These are phyloP conservation scores for Clarias batrachus DNA, from an alignment of 2,113 vertebrate genomes.

Conservation along the genomic window DNA sequence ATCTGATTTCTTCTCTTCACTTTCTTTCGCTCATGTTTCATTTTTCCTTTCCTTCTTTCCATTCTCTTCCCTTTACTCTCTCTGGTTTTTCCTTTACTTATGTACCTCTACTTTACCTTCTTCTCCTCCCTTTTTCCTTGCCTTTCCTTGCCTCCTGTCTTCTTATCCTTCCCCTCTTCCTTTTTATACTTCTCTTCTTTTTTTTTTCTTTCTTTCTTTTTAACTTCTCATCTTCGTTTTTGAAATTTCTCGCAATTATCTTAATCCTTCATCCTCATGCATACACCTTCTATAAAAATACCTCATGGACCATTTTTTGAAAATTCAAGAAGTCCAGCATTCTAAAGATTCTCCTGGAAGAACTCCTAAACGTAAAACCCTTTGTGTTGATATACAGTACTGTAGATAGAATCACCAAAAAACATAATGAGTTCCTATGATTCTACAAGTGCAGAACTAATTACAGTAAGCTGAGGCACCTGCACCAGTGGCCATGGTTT, in stretches of 20 bases:
- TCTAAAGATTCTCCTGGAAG: not conserved
- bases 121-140: not conserved
- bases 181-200: not conserved
- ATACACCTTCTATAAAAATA: not conserved
- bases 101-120: too few relatives aligned
- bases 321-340: not conserved
- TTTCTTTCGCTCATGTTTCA: too few relatives aligned
- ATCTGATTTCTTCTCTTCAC: not conserved
- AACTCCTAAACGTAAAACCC: not conserved
- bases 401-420: not conserved
- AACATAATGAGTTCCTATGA: not conserved
- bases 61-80: not conserved
- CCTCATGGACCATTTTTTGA: not conserved
- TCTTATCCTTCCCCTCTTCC: not conserved
- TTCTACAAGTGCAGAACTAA: not conserved
- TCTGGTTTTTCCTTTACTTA: not conserved
- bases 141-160: not conserved
- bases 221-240: not conserved
- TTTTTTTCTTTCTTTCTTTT: not conserved
- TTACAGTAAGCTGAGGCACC: not conserved
- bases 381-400: not conserved
- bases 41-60: not conserved
- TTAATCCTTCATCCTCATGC: not conserved
- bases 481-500: constrained; percentile 38
- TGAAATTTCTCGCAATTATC: not conserved